phyloP scores from a whole-genome alignment of 2,797 vertebrate genomes.

The Peromyscus melanophrys region DNA sequence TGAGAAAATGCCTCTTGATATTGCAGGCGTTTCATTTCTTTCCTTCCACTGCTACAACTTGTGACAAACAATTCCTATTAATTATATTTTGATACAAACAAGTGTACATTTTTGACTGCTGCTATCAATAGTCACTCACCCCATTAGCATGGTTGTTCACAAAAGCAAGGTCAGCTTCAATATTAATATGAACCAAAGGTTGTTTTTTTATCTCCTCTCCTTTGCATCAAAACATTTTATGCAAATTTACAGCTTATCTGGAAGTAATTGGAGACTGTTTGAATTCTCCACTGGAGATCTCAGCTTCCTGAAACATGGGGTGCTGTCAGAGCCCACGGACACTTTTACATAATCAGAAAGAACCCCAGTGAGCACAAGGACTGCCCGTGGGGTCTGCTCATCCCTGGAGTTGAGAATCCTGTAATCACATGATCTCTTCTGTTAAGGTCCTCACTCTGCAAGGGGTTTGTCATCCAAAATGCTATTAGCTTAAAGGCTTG shows the following conservation, averaged over 20 bases:
- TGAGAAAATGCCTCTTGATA: not conserved
- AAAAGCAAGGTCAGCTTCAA: not conserved
- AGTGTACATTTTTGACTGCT: not conserved
- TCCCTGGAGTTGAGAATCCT: not conserved
- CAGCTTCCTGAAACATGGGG: not conserved
- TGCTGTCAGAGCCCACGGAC: not conserved
- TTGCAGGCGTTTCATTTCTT: not conserved
- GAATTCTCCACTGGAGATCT: not conserved
- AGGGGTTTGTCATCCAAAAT: not conserved
- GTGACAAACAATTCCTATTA: not conserved
- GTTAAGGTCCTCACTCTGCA: not conserved
- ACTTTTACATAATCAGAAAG: rapidly evolving
- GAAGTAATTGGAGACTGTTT: not conserved
- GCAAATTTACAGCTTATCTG: not conserved
- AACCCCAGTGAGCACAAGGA: not conserved
- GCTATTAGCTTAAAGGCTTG: not conserved
- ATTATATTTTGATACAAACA: slow-evolving; percentile 28
- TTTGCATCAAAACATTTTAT: slow-evolving; percentile 46
- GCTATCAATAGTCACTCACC: not conserved
- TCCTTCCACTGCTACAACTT: not conserved
- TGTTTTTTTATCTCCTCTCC: not conserved
- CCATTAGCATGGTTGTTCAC: not conserved
- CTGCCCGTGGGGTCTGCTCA: too few relatives aligned
- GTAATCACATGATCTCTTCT: not conserved
- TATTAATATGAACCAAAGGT: not conserved